Evolutionary conservation across 30 jellyfish, hydroid and myxozoan genomes (phyloP).

Genomic region (Catostylus mosaicus): DNA sequence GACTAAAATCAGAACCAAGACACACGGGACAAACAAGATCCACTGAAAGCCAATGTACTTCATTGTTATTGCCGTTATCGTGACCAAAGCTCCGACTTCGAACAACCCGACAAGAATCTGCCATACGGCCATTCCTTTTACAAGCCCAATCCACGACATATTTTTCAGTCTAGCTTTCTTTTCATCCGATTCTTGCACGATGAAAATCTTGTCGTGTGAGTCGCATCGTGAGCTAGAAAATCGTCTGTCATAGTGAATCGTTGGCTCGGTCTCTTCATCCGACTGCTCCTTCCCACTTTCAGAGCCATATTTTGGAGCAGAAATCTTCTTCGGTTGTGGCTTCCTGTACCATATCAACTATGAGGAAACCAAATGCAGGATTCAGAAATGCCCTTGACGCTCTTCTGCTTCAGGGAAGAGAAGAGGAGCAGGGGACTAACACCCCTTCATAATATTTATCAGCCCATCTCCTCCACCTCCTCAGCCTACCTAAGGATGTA

Average conservation of each 20-base stretch:
- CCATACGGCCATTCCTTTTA: slow-evolving; percentile 40
- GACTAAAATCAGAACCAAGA: not conserved
- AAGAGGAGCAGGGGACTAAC: not conserved
- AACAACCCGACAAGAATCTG: slow-evolving; percentile 14
- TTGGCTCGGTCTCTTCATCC: not conserved
- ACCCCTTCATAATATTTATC: not conserved
- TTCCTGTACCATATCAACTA: slow-evolving; percentile 54
- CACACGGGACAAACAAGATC: slow-evolving; percentile 39
- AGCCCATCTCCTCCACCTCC: no score
- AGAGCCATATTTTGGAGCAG: slow-evolving; percentile 21
- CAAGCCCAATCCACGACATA: not conserved
- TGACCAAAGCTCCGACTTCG: slow-evolving; percentile 10
- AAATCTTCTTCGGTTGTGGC: slow-evolving; percentile 13
- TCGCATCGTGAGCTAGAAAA: not conserved
- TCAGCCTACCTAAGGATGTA: no score
- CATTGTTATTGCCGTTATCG: slow-evolving; percentile 24
- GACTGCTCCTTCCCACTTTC: not conserved
- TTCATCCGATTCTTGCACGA: not conserved
- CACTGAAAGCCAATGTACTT: slow-evolving; percentile 8
- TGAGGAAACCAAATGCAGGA: not conserved
- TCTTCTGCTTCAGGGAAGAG: not conserved
- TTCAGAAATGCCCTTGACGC: not conserved
- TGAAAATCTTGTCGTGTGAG: slow-evolving; percentile 1
- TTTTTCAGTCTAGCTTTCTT: not conserved
- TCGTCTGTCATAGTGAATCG: not conserved